Base-by-base conservation (phyloP, 2,888 invertebrate genomes). In the Corbicula japonica region DNA sequence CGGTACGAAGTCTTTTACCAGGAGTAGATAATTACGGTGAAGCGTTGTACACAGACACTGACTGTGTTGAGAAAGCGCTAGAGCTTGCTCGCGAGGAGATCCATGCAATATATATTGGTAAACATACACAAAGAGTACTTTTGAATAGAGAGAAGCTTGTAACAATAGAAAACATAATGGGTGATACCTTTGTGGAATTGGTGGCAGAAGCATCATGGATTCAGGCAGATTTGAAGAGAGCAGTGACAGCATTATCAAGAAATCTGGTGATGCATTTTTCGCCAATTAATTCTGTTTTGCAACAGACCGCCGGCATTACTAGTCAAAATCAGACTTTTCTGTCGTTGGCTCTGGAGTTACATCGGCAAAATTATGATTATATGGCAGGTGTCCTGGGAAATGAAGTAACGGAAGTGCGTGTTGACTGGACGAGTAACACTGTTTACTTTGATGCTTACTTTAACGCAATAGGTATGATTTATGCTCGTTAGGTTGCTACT, bases 351-450 rank as follows among this genome's bases (percentile, higher is more conserved):
- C 6, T 72, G 4, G 76, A 76, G 32, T 23, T 80, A 15, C 71
- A 69, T 26, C 32, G 35, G 48, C 68, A 72, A 28, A 56, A 58
- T 26, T 32, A 56, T 23, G 48, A 34, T 1, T n/a, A 26, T 21
- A 30, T 62, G 58, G 30, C 58, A 28, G 34, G 15, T 18, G 30
- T 41, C 5, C 30, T 80, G 23, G 72, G 68, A 10, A 21, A 28
- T 0, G 28, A 62, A 15, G 46, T 69, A 8, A 63, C 68, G 1
- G 75, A 76, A n/a, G 56, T 75, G 10, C n/a, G 26, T 12, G 34
- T 69, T 18, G 75, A 76, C 34, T 80, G 80, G 80, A 72, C 80
- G 15, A 61, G 66, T n/a, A 58, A 58, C 10, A n/a, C 38, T 4
- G 41, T 54, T 12, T 12, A 8, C 1, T 80, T 66, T 35, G 69